Evolutionary conservation across 2,797 vertebrate genomes (phyloP), one percentile per base, ranked within the genome.

Genomic region (Octomys mimax): DNA sequence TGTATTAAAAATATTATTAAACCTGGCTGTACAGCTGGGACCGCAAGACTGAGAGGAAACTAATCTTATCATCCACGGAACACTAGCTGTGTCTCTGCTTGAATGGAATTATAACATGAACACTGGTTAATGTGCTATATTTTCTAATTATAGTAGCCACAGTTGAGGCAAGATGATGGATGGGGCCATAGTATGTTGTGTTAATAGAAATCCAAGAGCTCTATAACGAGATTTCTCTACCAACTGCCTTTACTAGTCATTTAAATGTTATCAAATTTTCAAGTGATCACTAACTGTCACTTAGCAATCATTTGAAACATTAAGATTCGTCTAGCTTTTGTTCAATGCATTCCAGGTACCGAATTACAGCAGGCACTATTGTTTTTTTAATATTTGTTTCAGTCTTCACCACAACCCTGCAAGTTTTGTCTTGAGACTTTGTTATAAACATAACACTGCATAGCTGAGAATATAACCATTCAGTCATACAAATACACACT

Each of bases 131-230:
- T 91, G 82, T 91, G 73, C 95, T 92, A 3, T 70, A 68, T 90
- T 92, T 54, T 79, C 95, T 94, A 94, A 80, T 92, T 96, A 68
- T 78, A 94, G 93, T 66, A 88, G 57, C 85, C 92, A 81, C 39
- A 8, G 83, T 91, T 64, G 36, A 12, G 39, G n/a, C 91, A 83
- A 90, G 64, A 28, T 73, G 70, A 85, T 79, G 91, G 64, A 87
- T 54, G 36, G 42, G 68, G 90, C 96, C 96, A 79, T 54, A 93
- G 46, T 89, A 87, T 93, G 91, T 97, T 97, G 33, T 94, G 79
- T 88, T 96, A 95, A 96, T 64, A 87, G 94, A 96, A 96, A 83
- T 49, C 33, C 85, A 97, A 61, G 36, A 95, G 31, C 16, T 88
- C 75, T 96, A 31, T 96, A 46, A 77, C 91, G 93, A 97, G 94